These are phyloP conservation scores for Gymnogyps californianus DNA, from an alignment of 2,113 vertebrate species.

Conservation along the genomic window DNA sequence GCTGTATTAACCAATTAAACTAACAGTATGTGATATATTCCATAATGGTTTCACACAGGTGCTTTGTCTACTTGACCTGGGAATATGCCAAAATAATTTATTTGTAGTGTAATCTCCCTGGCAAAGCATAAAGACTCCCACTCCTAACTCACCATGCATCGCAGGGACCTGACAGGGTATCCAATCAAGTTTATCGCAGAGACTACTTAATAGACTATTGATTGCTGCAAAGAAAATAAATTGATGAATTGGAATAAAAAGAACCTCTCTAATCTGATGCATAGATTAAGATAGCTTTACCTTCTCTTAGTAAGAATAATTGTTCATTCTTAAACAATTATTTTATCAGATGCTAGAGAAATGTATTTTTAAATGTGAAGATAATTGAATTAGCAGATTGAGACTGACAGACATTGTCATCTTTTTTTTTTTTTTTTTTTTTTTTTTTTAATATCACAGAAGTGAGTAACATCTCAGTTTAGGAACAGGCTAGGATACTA, in stretches of 20 bases:
- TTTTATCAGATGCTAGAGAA: neutral
- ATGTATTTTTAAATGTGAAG: neutral
- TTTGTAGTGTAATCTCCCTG: neutral
- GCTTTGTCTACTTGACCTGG: neutral
- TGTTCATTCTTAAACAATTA: neutral
- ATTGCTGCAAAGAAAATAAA: slow-evolving; percentile 29
- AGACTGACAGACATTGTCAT: neutral
- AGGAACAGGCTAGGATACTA: neutral
- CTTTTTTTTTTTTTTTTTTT: neutral
- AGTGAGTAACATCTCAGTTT: neutral
- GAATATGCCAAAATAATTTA: neutral
- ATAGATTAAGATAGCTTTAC: neutral
- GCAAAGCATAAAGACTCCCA: neutral
- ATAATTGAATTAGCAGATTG: neutral
- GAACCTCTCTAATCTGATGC: neutral
- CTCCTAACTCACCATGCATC: neutral
- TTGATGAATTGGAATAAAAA: neutral
- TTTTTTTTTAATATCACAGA: neutral
- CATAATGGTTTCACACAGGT: neutral
- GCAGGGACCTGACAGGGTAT: neutral
- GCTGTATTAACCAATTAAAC: neutral
- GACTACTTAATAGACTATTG: neutral
- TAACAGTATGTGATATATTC: neutral
- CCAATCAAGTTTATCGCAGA: neutral
- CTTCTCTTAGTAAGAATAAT: neutral